These are phyloP conservation scores for Noctua comes DNA, from an alignment of 2,888 invertebrate species.

Conservation along the genomic window DNA sequence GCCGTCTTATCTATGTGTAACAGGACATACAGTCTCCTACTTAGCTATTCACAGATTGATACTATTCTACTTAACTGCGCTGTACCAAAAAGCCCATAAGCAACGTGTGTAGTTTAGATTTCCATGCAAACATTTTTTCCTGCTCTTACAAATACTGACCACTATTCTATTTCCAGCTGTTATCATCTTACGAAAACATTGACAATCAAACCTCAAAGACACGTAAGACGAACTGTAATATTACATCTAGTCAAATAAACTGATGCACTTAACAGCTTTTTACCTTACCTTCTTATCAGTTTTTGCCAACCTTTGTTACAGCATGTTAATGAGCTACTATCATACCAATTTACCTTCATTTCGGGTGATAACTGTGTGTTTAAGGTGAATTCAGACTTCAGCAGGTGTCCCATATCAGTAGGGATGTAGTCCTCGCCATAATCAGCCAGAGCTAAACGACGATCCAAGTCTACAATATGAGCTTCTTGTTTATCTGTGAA, in stretches of 20 bases:
- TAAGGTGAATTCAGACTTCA: constrained; percentile 85
- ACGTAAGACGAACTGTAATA: background rate
- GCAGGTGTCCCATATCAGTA: constrained; percentile 84
- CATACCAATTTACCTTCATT: constrained; percentile 78
- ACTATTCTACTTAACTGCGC: background rate
- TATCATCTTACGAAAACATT: background rate
- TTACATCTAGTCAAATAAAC: background rate
- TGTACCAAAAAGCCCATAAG: background rate
- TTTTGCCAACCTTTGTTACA: background rate
- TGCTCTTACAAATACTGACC: background rate
- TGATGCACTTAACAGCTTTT: background rate
- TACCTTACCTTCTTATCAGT: background rate
- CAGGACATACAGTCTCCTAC: background rate
- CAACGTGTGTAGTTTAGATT: background rate
- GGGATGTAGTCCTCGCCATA: constrained; percentile 92
- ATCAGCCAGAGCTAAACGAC: constrained; percentile 91
- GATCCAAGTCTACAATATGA: constrained; percentile 90
- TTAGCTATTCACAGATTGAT: background rate
- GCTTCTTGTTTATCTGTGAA: constrained; percentile 90
- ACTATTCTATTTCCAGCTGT: background rate
- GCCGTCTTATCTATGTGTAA: background rate
- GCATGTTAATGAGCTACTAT: background rate
- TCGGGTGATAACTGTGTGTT: constrained; percentile 87
- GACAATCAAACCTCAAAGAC: background rate
- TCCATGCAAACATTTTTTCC: background rate